Evolutionary conservation across 2,888 invertebrate species (phyloP), one percentile per base, ranked within the genome.

Genomic region (Mythimna loreyi): DNA sequence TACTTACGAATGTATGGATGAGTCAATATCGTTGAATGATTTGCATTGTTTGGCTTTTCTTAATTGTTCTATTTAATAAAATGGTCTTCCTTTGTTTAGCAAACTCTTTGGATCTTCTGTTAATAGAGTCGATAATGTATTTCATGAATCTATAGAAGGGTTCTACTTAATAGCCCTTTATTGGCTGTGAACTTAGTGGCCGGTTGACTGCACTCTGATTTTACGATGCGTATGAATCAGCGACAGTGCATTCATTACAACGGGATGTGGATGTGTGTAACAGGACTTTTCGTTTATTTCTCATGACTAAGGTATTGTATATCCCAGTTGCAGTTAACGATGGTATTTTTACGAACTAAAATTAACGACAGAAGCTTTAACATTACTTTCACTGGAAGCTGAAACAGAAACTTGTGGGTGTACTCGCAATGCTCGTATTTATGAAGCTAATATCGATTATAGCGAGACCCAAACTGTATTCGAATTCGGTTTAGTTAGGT

Each of bases 11-110:
- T 90, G 86, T 88, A 85, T 86, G 75, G 79, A 84, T 90, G 91
- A 93, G 88, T 91, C 92, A 91, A 89, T 92, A 87, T 84, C 78
- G 89, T 85, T 89, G 91, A 92, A 89, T 88, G 93, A 93, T 93
- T 91, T 91, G 91, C 85, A 86, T 81, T 84, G 79, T 86, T 73
- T 63, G 61, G 59, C 52, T 53, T 81, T 87, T 85, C 84, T 85
- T 82, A 52, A 77, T 80, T 76, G 67, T 83, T 81, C 81, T 78
- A 67, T 64, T 80, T 76, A 67, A 64, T 74, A 33, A 64, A 81
- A 68, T 77, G 21, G 47, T 56, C 45, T 30, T 52, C 56, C 57
- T 74, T 63, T 64, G 57, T 67, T 61, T 60, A 36, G 53, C n/a
- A 33, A 67, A 57, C 23, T 67, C 49, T 50, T 63, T 72, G 25